A percentile compares a stretch with the other conserved stretches of the same genome.
These are phyloP conservation scores for Bradypodion pumilum DNA, from an alignment of 2,797 vertebrate species.

Conservation along the genomic window DNA sequence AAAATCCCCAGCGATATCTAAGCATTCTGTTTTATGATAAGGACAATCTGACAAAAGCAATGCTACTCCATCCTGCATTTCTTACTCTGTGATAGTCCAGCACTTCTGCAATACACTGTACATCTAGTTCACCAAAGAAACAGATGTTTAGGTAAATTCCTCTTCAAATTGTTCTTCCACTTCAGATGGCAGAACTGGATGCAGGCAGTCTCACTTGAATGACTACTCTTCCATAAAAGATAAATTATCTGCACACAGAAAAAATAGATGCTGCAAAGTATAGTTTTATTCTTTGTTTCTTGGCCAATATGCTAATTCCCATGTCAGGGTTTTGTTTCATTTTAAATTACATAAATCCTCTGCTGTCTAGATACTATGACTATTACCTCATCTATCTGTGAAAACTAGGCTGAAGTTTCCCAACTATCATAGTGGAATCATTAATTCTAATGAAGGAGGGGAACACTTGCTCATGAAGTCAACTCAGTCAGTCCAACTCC, in stretches of 20 bases:
- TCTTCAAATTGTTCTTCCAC: too few relatives aligned
- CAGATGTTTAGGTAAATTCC: too few relatives aligned
- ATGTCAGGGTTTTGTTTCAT: background rate
- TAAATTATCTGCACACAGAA: background rate
- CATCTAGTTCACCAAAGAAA: too few relatives aligned
- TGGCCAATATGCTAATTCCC: background rate
- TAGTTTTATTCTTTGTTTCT: background rate
- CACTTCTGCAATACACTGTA: too few relatives aligned
- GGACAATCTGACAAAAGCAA: background rate
- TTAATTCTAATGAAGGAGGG: background rate
- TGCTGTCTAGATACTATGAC: background rate
- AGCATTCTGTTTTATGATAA: background rate
- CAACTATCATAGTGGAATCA: background rate
- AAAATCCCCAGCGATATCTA: background rate
- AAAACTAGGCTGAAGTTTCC: background rate
- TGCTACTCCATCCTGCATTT: too few relatives aligned
- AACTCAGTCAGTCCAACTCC: background rate
- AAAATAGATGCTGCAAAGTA: background rate
- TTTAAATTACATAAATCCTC: background rate
- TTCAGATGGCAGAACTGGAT: too few relatives aligned
- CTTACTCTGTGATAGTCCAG: too few relatives aligned
- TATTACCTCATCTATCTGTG: background rate
- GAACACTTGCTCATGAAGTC: background rate
- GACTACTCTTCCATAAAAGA: background rate
- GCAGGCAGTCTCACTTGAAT: too few relatives aligned